Evolutionary conservation across 2,888 invertebrate genomes (phyloP).

Genomic region (Amphimallon solstitiale): DNA sequence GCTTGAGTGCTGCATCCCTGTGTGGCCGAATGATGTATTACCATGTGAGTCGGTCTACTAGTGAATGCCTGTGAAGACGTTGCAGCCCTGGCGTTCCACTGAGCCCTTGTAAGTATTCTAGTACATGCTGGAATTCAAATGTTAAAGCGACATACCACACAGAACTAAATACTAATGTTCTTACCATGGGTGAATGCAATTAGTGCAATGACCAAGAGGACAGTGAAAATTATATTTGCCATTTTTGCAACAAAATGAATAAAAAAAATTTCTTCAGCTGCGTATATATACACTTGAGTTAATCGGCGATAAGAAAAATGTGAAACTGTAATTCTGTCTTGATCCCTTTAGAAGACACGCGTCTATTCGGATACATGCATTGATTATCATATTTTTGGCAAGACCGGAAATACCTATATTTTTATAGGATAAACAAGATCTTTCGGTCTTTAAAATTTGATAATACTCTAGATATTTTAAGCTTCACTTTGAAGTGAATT

Average conservation of each 20-base stretch:
- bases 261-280: no score
- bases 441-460: no score
- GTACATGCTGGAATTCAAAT: constrained; percentile 16
- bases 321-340: no score
- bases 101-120: constrained; percentile 54
- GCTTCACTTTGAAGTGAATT: no score
- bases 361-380: no score
- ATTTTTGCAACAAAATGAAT: background rate
- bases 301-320: no score
- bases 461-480: no score
- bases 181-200: constrained; percentile 6
- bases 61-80: constrained; percentile 28
- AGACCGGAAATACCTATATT: no score
- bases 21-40: constrained; percentile 60
- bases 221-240: background rate
- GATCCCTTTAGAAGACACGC: no score
- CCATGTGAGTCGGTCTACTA: constrained; percentile 50
- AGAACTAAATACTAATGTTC: background rate
- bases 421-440: no score
- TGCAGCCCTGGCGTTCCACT: constrained; percentile 42
- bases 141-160: background rate
- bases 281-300: no score
- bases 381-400: no score
- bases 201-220: background rate
- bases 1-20: constrained; percentile 54